Conservation (phyloP, 2,113 vertebrate species). For the Potamarius usumacintae region DNA sequence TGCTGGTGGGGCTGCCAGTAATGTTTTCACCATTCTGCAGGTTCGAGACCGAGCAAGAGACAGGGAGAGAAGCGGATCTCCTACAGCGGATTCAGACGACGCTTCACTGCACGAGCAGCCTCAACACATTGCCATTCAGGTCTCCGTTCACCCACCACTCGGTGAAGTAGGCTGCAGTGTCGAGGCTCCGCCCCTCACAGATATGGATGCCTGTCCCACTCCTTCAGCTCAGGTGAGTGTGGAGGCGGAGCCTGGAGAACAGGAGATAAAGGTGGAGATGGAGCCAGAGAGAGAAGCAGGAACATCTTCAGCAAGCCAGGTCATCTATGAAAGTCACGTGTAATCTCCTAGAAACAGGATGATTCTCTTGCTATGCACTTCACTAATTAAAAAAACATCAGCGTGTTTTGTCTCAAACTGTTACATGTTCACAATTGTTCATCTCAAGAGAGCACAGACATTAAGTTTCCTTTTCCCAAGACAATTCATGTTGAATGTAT, state of each 20-base stretch:
- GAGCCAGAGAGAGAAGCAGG: slow-evolving; percentile 22
- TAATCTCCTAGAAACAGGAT: slow-evolving; percentile 67
- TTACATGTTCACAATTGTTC: background rate
- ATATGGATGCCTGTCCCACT: slow-evolving; percentile 50
- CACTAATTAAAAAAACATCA: slow-evolving; percentile 61
- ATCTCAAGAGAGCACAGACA: background rate
- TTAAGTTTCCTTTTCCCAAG: slow-evolving; percentile 25
- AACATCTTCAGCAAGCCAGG: slow-evolving; percentile 57
- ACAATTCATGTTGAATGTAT: slow-evolving; percentile 68
- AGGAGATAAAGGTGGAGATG: background rate
- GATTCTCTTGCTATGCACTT: slow-evolving; percentile 76
- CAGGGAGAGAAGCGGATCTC: slow-evolving; percentile 82
- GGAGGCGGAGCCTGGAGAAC: slow-evolving; percentile 40
- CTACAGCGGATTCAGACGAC: slow-evolving; percentile 85
- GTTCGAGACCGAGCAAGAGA: slow-evolving; percentile 71
- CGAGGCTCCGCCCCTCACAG: slow-evolving; percentile 70
- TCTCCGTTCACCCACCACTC: slow-evolving; percentile 87
- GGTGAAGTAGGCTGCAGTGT: slow-evolving; percentile 62
- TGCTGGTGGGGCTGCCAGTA: slow-evolving; percentile 60
- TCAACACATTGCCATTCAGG: slow-evolving; percentile 94
- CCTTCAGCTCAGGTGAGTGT: slow-evolving; percentile 12
- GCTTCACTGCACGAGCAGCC: slow-evolving; percentile 89
- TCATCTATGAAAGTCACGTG: slow-evolving; percentile 96
- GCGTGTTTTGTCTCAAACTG: slow-evolving; percentile 33
- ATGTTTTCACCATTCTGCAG: slow-evolving; percentile 85